A percentile compares a stretch with the other conserved stretches of the same genome.
These are phyloP conservation scores for Eupithecia centaureata DNA, from an alignment of 2,888 invertebrate species.

Conservation along the genomic window DNA sequence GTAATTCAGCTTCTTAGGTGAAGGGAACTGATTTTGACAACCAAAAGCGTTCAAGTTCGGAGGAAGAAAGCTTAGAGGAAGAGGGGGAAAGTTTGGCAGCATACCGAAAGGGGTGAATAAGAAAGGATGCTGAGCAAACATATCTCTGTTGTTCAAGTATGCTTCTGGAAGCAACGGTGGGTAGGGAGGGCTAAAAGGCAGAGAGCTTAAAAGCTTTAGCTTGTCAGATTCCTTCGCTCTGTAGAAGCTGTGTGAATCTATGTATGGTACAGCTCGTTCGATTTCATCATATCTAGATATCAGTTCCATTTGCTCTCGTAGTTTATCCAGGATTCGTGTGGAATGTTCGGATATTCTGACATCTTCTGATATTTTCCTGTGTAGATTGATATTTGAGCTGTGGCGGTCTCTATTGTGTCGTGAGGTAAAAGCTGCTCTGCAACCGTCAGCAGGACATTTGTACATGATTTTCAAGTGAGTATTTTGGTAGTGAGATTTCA, in stretches of 20 bases:
- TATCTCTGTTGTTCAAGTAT: conserved; percentile 71
- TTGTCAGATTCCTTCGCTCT: conserved; percentile 72
- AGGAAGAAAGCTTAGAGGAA: conserved; percentile 75
- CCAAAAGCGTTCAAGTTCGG: conserved; percentile 73
- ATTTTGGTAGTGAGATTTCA: conserved; percentile 98
- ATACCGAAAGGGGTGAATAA: conserved; percentile 79
- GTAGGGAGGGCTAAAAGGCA: conserved; percentile 67
- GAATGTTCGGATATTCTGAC: conserved; percentile 69
- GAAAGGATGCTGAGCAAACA: conserved; percentile 77
- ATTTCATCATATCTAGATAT: conserved; percentile 91
- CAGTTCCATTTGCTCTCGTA: conserved; percentile 90
- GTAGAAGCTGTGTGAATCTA: conserved; percentile 80
- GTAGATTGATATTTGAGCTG: conserved; percentile 95
- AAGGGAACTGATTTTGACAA: conserved; percentile 70
- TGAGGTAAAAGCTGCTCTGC: conserved; percentile 97
- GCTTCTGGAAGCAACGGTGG: conserved; percentile 71
- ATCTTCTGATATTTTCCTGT: conserved; percentile 91
- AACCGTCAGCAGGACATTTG: conserved; percentile 96
- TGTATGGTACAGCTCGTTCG: conserved; percentile 83
- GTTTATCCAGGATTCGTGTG: conserved; percentile 81
- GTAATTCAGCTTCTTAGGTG: conserved; percentile 81
- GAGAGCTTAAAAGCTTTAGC: conserved; percentile 61
- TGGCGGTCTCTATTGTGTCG: conserved; percentile 96
- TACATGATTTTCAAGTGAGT: conserved; percentile 98
- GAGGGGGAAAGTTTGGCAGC: conserved; percentile 77